Evolutionary conservation across 2,113 vertebrate species (phyloP).

Genomic region (Passer montanus): DNA sequence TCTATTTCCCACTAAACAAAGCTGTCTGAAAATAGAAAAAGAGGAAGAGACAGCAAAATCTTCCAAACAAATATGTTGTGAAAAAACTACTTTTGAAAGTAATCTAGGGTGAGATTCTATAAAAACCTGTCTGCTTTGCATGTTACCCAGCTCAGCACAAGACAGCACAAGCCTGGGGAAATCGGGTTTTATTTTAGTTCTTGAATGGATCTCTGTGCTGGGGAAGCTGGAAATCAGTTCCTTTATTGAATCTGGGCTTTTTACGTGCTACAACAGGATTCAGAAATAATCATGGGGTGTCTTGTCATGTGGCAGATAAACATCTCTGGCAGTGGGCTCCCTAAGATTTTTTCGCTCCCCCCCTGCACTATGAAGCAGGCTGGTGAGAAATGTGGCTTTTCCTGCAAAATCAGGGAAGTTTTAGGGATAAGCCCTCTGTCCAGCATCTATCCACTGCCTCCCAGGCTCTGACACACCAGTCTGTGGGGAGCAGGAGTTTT

Average conservation of each 20-base stretch:
- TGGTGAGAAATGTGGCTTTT: not conserved
- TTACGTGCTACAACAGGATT: slow-evolving; percentile 72
- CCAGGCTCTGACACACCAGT: not conserved
- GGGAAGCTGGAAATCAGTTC: slow-evolving; percentile 68
- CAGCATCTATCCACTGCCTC: not conserved
- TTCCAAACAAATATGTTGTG: slow-evolving; percentile 71
- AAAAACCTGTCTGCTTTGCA: slow-evolving; percentile 71
- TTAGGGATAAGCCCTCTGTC: not conserved
- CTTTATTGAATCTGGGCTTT: slow-evolving; percentile 70
- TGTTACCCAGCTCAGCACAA: slow-evolving; percentile 66
- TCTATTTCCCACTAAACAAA: slow-evolving; percentile 55
- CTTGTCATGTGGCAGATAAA: slow-evolving; percentile 60
- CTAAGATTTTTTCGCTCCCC: not conserved
- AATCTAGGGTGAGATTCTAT: slow-evolving; percentile 72
- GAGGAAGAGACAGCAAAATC: slow-evolving; percentile 66
- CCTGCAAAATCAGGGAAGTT: not conserved
- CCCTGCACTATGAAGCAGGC: not conserved
- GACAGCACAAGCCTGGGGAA: slow-evolving; percentile 72
- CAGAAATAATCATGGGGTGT: slow-evolving; percentile 59
- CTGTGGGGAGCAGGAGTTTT: not conserved
- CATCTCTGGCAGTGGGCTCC: slow-evolving; percentile 39
- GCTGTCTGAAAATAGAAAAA: slow-evolving; percentile 58
- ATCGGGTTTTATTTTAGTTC: slow-evolving; percentile 72
- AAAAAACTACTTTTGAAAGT: slow-evolving; percentile 73
- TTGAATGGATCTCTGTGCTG: slow-evolving; percentile 55